Evolutionary conservation across 92 coral and sea anemone genomes (phyloP), one percentile per base, ranked within the genome.

Genomic region (Parazoanthus atlanticus): DNA sequence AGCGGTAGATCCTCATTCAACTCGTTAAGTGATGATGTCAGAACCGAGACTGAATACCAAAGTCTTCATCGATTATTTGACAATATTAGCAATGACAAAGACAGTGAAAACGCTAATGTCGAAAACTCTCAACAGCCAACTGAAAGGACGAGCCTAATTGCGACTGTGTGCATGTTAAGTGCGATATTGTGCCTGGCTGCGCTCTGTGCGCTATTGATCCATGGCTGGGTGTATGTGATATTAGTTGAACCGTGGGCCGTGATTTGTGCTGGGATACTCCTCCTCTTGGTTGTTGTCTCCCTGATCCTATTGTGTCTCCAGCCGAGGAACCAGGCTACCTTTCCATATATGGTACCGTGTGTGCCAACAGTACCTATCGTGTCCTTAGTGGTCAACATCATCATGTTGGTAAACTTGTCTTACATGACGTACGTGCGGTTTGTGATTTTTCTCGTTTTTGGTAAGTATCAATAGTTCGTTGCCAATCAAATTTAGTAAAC

Each of bases 291-390:
- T 8, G 30, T 93, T 1, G 78, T 92, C 19, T 90, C 94, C 31
- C 71, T 92, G 52, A 89, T 81, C 13, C 82, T 90, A 5, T 89
- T 96, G 1, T 84, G 65, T 32, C 41, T 74, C 11, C 94, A 93
- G 66, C 98, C 98, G 17, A 86, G 89, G 86, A 93, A 93, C 89
- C 58, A 84, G 58, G 95, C 89, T 2, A 88, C 86, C 72, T 89
- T 94, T 70, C 86, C 93, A 25, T 96, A 91, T 88, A 96, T 93
- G 94, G 95, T 94, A 1, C 98, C 98, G 0, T 79, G 85, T 29
- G 93, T 90, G 7, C 96, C 96, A 21, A 29, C 90, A 33, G 88
- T 96, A 43, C 98, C 98, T 16, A 73, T 95, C 19, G 69, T 85
- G 36, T 91, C 96, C 80, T 81, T 96, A 30, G 86, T 93, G 38